phyloP scores from a whole-genome alignment of 1,140 invertebrate species.

The Heliconius congener region DNA sequence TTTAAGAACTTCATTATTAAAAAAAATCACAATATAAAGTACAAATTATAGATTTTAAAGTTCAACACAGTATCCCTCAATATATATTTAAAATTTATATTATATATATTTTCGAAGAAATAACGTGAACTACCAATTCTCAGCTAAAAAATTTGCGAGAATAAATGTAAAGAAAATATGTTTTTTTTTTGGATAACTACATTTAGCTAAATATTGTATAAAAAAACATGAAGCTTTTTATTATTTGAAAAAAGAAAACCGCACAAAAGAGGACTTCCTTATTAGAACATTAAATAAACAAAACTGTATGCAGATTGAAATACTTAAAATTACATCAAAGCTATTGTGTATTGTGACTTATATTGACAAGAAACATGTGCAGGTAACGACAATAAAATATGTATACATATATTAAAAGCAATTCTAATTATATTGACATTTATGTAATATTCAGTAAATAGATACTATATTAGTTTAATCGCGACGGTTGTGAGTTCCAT shows the following conservation, averaged over 20 bases:
- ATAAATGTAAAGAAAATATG: not conserved
- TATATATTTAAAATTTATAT: not conserved
- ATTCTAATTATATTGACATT: not conserved
- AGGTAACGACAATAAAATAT: conserved; percentile 1
- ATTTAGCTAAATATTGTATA: too few relatives aligned
- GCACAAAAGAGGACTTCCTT: not conserved
- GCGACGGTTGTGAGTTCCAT: too few relatives aligned
- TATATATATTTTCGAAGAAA: not conserved
- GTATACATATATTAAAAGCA: not conserved
- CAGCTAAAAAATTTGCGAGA: too few relatives aligned
- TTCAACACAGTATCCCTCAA: not conserved
- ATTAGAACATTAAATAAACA: not conserved
- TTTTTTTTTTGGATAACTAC: not conserved
- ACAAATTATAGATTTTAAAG: not conserved
- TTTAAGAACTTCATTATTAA: not conserved
- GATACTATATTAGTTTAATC: too few relatives aligned
- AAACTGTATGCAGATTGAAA: not conserved
- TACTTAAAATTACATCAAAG: not conserved
- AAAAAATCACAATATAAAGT: conserved; percentile 7
- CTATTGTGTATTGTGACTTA: not conserved
- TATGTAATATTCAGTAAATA: not conserved
- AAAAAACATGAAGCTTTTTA: not conserved
- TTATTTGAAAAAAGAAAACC: not conserved
- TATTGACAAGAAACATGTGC: conserved; percentile 1
- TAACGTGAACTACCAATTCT: not conserved